These are phyloP conservation scores for Aptenodytes patagonicus DNA, from an alignment of 2,113 vertebrate species.

Conservation along the genomic window DNA sequence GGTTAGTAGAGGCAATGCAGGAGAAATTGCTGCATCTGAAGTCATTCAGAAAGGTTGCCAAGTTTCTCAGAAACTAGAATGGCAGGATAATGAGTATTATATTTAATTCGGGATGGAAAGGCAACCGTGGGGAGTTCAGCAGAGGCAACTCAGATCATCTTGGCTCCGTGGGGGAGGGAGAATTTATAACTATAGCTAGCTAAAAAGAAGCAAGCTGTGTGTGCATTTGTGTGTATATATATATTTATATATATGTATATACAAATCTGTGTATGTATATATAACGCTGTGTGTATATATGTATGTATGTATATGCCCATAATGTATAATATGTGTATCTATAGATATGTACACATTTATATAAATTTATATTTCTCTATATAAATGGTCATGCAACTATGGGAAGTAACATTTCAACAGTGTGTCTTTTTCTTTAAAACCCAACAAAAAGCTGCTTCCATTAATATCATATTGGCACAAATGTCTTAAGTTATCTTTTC, in stretches of 20 bases:
- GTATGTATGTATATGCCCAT: slow-evolving; percentile 57
- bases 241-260: slow-evolving; percentile 55
- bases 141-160: slow-evolving; percentile 4
- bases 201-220: slow-evolving; percentile 29
- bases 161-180: slow-evolving; percentile 13
- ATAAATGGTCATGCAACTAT: slow-evolving; percentile 38
- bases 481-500: neutral
- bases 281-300: slow-evolving; percentile 52
- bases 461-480: neutral
- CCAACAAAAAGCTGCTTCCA: neutral
- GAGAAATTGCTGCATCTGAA: slow-evolving; percentile 5
- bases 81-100: slow-evolving; percentile 29
- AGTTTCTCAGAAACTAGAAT: slow-evolving; percentile 26
- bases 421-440: neutral
- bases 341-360: slow-evolving; percentile 63
- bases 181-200: slow-evolving; percentile 15
- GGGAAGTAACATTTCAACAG: neutral
- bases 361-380: slow-evolving; percentile 67
- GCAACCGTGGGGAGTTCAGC: slow-evolving; percentile 2
- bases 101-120: slow-evolving; percentile 8
- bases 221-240: slow-evolving; percentile 6
- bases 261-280: slow-evolving; percentile 57
- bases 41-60: slow-evolving; percentile 21
- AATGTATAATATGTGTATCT: slow-evolving; percentile 58
- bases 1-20: neutral